Conservation (phyloP, 2,113 vertebrate genomes). For the Spheniscus mendiculus region DNA sequence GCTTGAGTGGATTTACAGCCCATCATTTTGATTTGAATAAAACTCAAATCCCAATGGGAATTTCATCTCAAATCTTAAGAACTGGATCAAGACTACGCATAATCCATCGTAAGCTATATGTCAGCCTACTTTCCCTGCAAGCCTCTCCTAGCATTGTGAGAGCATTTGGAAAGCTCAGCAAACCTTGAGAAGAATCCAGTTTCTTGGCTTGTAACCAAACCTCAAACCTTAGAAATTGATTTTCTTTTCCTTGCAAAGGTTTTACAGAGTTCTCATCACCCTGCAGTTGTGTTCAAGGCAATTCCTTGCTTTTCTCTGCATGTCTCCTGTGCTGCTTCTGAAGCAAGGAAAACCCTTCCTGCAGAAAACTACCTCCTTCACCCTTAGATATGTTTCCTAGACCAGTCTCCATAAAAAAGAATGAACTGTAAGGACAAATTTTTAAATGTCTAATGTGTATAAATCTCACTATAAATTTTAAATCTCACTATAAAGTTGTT, state of each 20-base stretch:
- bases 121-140: constrained; percentile 9
- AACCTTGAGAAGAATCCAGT: constrained; percentile 25
- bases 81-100: constrained; percentile 16
- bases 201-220: constrained; percentile 53
- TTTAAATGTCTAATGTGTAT: neutral
- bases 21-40: constrained; percentile 48
- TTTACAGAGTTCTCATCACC: neutral
- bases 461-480: neutral
- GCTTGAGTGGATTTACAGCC: neutral
- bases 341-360: neutral
- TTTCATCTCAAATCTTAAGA: constrained; percentile 12
- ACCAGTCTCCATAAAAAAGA: neutral
- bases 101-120: constrained; percentile 30
- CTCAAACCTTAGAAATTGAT: constrained; percentile 36
- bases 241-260: constrained; percentile 28
- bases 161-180: constrained; percentile 53
- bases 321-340: neutral
- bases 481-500: neutral
- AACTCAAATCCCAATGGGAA: constrained; percentile 21
- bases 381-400: neutral
- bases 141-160: neutral
- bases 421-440: neutral
- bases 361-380: neutral
- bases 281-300: neutral
- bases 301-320: neutral